A percentile compares a stretch with the other conserved stretches of the same genome.
phyloP scores from a whole-genome alignment of 2,888 invertebrate species.

The Ormyrus labotus region DNA sequence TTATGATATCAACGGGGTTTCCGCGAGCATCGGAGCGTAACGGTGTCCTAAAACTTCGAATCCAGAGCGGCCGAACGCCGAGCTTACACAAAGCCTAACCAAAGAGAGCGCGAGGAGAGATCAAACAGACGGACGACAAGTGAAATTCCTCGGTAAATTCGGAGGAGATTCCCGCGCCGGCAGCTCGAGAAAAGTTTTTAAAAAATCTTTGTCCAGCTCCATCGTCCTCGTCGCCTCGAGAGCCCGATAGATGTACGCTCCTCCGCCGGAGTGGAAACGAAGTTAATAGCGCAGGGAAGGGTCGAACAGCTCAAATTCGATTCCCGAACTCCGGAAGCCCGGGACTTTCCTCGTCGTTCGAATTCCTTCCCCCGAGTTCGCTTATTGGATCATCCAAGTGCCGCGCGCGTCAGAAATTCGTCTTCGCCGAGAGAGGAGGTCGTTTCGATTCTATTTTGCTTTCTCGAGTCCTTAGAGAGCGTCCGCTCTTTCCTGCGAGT shows the following conservation, averaged over 20 bases:
- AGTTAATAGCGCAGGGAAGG: slow-evolving; percentile 57
- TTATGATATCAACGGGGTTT: too few relatives aligned
- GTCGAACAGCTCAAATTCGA: slow-evolving; percentile 55
- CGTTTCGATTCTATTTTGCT: slow-evolving; percentile 41
- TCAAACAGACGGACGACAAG: background rate
- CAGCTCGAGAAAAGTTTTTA: slow-evolving; percentile 27
- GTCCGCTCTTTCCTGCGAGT: background rate
- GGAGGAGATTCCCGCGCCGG: slow-evolving; percentile 19
- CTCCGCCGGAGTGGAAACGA: slow-evolving; percentile 29
- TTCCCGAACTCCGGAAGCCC: slow-evolving; percentile 46
- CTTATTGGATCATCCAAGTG: slow-evolving; percentile 49
- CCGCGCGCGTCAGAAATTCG: slow-evolving; percentile 41
- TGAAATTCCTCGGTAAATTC: slow-evolving; percentile 20
- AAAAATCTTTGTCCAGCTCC: slow-evolving; percentile 42
- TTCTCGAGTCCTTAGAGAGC: slow-evolving; percentile 15
- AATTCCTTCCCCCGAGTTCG: slow-evolving; percentile 34
- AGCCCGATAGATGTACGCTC: background rate
- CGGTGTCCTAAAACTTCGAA: too few relatives aligned
- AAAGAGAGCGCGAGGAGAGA: too few relatives aligned
- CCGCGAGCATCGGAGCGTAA: too few relatives aligned
- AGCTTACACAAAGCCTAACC: too few relatives aligned
- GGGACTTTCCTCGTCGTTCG: slow-evolving; percentile 18
- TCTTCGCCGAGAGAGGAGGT: background rate
- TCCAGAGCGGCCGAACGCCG: too few relatives aligned
- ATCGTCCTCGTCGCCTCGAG: too few relatives aligned